A percentile compares a stretch with the other conserved stretches of the same genome.
Conservation (phyloP, 2,113 vertebrate genomes). For the Acrocephalus kingi region DNA sequence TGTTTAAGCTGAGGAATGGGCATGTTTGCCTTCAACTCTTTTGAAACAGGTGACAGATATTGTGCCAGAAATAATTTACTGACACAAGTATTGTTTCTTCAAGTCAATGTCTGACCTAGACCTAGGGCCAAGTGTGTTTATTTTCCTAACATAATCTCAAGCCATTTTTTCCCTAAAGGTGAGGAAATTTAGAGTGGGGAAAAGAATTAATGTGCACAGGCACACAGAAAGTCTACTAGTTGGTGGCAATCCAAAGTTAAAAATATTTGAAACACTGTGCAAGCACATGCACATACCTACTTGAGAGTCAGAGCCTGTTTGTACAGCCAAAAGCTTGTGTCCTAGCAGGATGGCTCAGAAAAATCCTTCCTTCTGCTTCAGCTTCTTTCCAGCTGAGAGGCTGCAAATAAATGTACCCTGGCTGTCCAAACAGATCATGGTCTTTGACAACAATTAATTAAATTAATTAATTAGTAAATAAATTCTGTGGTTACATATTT, state of each 20-base stretch:
- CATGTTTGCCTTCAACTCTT: slow-evolving; percentile 33
- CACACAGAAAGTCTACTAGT: slow-evolving; percentile 16
- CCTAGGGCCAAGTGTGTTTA: slow-evolving; percentile 45
- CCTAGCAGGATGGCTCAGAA: neutral
- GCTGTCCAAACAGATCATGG: neutral
- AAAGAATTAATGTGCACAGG: neutral
- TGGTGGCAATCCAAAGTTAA: slow-evolving; percentile 1
- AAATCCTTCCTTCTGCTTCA: slow-evolving; percentile 21
- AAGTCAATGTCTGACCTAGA: slow-evolving; percentile 47
- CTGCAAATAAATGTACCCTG: neutral
- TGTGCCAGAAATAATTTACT: slow-evolving; percentile 54
- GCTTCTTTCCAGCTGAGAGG: neutral
- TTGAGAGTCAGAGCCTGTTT: neutral
- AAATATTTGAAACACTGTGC: slow-evolving; percentile 3
- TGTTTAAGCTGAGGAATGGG: slow-evolving; percentile 39
- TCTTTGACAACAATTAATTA: neutral
- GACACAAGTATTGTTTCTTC: slow-evolving; percentile 18
- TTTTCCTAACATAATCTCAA: slow-evolving; percentile 20
- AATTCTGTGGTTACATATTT: neutral
- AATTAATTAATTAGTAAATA: neutral
- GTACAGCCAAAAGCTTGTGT: neutral
- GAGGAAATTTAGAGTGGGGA: neutral
- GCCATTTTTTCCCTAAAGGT: neutral
- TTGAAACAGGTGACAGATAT: slow-evolving; percentile 32
- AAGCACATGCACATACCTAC: neutral